Percentiles rank a stretch among this genome's conserved stretches.
phyloP scores from a whole-genome alignment of 92 coral and sea anemone genomes.

The Zoanthus sansibaricus region DNA sequence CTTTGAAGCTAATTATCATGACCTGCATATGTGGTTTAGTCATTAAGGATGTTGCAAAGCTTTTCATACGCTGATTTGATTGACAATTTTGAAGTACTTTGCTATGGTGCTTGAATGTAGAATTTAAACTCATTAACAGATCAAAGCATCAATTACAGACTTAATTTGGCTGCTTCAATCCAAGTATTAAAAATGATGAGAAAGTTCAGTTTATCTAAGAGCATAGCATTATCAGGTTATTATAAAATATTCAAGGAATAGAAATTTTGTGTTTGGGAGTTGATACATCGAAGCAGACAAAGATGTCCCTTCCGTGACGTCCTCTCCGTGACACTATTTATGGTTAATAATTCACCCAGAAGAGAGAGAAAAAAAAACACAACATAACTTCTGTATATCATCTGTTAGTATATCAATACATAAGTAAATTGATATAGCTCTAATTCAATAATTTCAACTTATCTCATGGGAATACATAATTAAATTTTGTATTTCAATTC shows the following conservation, averaged over 20 bases:
- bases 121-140: slow-evolving; percentile 15
- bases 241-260: slow-evolving; percentile 20
- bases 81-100: slow-evolving; percentile 16
- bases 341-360: slow-evolving; percentile 4
- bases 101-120: slow-evolving; percentile 12
- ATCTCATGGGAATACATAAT: too few species aligned
- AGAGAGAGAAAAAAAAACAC: slow-evolving; percentile 8
- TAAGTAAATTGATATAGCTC: too few species aligned
- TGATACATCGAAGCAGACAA: slow-evolving; percentile 17
- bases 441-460: too few species aligned
- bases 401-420: not conserved
- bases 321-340: not conserved
- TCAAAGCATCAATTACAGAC: not conserved
- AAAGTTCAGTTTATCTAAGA: slow-evolving; percentile 28
- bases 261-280: slow-evolving; percentile 25
- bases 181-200: slow-evolving; percentile 20
- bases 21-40: slow-evolving; percentile 14
- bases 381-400: slow-evolving; percentile 10
- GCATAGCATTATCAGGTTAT: slow-evolving; percentile 26
- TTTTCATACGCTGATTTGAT: slow-evolving; percentile 9
- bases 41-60: slow-evolving; percentile 7
- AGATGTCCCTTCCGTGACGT: slow-evolving; percentile 8
- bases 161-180: slow-evolving; percentile 21
- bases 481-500: too few species aligned
- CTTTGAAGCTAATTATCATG: slow-evolving; percentile 1